Conservation (phyloP, 2,888 invertebrate genomes). For the Synanthedon myopaeformis region DNA sequence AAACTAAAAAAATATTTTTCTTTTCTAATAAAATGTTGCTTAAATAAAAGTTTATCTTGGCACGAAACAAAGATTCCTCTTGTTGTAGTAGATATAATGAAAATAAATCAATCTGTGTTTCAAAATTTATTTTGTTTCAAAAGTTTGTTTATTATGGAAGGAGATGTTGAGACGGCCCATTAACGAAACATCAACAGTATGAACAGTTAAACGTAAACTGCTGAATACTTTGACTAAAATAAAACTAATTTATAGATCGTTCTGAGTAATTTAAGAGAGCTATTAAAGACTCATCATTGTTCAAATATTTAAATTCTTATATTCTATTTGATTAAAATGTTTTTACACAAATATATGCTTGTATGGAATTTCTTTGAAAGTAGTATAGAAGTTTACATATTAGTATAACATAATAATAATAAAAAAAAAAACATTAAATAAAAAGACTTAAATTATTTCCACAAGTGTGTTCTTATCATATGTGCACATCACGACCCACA, state of each 20-base stretch:
- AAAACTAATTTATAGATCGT: conserved; percentile 9
- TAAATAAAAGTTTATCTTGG: no score
- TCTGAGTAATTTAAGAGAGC: neutral
- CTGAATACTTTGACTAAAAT: conserved; percentile 11
- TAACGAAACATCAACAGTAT: conserved; percentile 19
- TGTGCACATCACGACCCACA: neutral
- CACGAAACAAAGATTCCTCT: no score
- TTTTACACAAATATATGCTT: no score
- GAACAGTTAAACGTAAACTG: conserved; percentile 21
- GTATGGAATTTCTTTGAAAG: no score
- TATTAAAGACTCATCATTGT: neutral
- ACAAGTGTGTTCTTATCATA: neutral
- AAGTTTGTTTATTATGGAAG: conserved; percentile 8
- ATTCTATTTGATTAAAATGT: no score
- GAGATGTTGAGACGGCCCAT: conserved; percentile 10
- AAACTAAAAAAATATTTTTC: no score
- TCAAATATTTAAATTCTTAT: no score
- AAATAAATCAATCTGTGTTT: conserved; percentile 11
- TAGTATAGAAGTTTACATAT: no score
- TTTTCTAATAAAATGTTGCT: no score
- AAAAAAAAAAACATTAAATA: no score
- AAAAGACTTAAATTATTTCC: neutral
- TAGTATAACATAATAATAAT: no score
- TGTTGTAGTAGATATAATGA: neutral
- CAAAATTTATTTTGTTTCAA: conserved; percentile 8